phyloP scores from a whole-genome alignment of 2,888 invertebrate genomes.

The Megamerina dolium region DNA sequence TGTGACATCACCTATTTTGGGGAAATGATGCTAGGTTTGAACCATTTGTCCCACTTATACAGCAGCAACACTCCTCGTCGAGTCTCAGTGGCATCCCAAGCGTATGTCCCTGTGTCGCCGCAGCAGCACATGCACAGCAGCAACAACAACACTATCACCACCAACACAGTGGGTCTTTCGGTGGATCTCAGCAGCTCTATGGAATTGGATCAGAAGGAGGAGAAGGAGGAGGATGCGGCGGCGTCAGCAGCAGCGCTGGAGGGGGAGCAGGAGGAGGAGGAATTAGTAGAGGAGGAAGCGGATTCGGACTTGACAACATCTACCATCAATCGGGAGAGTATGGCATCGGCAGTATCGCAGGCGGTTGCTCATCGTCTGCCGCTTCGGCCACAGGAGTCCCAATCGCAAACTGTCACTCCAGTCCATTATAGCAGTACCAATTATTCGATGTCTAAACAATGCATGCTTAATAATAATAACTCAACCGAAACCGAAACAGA shows the following conservation, averaged over 20 bases:
- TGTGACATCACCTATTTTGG: no score
- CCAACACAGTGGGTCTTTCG: conserved; percentile 44
- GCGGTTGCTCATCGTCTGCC: conserved; percentile 46
- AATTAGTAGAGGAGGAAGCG: conserved; percentile 47
- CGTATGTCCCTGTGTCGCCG: conserved; percentile 49
- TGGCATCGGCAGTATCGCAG: conserved; percentile 39
- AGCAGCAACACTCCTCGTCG: conserved; percentile 49
- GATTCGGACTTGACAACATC: conserved; percentile 52
- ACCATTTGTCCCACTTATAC: conserved; percentile 50
- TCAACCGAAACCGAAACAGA: conserved; percentile 49
- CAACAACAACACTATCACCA: conserved; percentile 42
- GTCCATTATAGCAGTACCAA: conserved; percentile 51
- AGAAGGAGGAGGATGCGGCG: conserved; percentile 33
- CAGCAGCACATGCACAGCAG: conserved; percentile 38
- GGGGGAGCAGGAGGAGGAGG: conserved; percentile 43
- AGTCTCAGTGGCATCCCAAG: conserved; percentile 50
- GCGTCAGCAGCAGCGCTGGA: conserved; percentile 40
- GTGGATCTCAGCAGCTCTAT: conserved; percentile 51
- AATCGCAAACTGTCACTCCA: conserved; percentile 47
- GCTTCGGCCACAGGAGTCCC: conserved; percentile 47
- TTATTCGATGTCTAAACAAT: conserved; percentile 51
- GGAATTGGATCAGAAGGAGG: conserved; percentile 50
- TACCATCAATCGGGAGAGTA: conserved; percentile 53
- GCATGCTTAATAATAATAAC: conserved; percentile 45
- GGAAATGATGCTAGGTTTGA: no score